A percentile compares a stretch with the other conserved stretches of the same genome.
These are phyloP conservation scores for Anthoscopus minutus DNA, from an alignment of 2,113 vertebrate genomes.

Conservation along the genomic window DNA sequence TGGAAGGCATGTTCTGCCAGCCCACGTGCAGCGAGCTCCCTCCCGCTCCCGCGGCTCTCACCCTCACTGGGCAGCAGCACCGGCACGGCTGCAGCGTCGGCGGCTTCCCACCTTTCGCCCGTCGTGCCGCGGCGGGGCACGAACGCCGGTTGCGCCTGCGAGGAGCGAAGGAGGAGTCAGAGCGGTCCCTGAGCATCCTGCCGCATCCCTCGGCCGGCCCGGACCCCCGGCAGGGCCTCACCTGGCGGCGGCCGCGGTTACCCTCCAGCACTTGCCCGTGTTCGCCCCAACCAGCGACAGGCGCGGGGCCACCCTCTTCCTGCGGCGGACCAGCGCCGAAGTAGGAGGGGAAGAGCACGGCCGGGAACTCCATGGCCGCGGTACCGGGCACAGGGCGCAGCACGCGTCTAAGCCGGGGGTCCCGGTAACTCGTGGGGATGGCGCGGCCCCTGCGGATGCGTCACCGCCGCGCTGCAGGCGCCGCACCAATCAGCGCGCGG, in stretches of 20 bases:
- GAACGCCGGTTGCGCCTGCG: background rate
- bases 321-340: background rate
- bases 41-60: background rate
- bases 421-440: rapidly evolving
- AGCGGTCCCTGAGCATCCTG: rapidly evolving
- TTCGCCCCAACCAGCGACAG: slow-evolving; percentile 9
- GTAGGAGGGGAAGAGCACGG: background rate
- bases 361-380: slow-evolving; percentile 10
- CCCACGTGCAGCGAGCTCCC: rapidly evolving
- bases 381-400: rapidly evolving
- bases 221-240: background rate
- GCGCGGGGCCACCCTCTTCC: background rate
- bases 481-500: background rate
- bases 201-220: too few species aligned
- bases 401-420: rapidly evolving
- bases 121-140: background rate
- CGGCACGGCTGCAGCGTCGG: background rate
- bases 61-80: background rate
- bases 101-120: background rate
- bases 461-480: rapidly evolving
- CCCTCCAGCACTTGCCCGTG: background rate
- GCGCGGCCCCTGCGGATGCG: background rate
- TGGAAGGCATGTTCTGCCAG: rapidly evolving
- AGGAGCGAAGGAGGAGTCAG: background rate
- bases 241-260: background rate